Base-by-base conservation (phyloP, 35 echinoderm and acorn worm genomes). In the Diadema setosum region DNA sequence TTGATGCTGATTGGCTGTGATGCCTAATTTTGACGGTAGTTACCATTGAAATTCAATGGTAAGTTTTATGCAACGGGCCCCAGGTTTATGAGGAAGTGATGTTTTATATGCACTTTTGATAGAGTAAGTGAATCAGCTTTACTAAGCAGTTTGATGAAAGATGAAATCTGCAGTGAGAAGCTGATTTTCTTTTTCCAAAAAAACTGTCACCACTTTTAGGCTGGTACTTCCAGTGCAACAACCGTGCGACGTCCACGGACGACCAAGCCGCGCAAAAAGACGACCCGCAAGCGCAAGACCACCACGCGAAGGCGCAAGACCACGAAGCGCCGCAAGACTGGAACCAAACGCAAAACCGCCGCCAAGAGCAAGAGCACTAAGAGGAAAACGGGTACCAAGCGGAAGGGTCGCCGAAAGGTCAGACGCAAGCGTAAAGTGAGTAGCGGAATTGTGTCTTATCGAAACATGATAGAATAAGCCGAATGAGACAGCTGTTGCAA, bases 321-420 rank as follows among this genome's bases (percentile, higher is more conserved):
- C 2, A 69, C 31, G 7, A 86, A 65, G 17, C 75, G 46, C 52
- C 75, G 46, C 52, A 91, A 48, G 34, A 90, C 45, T n/a, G n/a
- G n/a, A 24, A 90, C 82, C 6, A 87, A 73, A 21, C 25, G 61
- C 2, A 86, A 80, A 52, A 91, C 58, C 14, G 90, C 58, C 14
- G 90, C 86, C 20, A 87, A 80, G 58, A 34, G 46, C 25, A 83
- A 45, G 56, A 75, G 30, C 6, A 87, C 46, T 14, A 84, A 63
- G 27, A 93, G 50, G 39, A 99, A 65, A 52, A 58, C 43, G 21
- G 81, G 87, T 17, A 90, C 55, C 20, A 93, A 85, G 83, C 57
- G 63, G 16, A 78, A 46, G 23, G 46, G 48, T 25, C 32, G 48
- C 21, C n/a, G 88, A 25, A 90, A 84, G 61, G 33, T 40, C 23